Base-by-base conservation (phyloP, 2,797 vertebrate species). In the Antrozous pallidus region DNA sequence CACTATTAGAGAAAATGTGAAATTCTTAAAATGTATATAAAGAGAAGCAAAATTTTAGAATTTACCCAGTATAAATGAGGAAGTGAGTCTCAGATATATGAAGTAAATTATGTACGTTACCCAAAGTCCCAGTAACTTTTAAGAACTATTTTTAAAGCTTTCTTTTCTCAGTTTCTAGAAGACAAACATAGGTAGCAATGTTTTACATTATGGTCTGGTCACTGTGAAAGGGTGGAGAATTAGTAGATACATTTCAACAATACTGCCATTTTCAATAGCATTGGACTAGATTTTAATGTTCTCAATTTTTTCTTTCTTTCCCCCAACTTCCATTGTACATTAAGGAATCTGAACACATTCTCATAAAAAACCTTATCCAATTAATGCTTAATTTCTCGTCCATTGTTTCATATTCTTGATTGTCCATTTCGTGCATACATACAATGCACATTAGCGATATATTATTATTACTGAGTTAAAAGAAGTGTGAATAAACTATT, bases 321-420 rank as follows among this genome's bases (percentile, higher is more conserved):
- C 9, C 28, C 49, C 31, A 47, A 8, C 9, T 74, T 94, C 31
- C 82, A 0, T 78, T 47, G 5, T 80, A 85, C n/a, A 18, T 49
- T 86, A 86, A 92, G 69, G 33, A 90, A 87, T 95, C 67, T 16
- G 24, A 90, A 74, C 12, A 40, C 42, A 36, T 74, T 88, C 67
- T 91, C 40, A 71, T 40, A 33, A 33, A 33, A 67, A 67, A 36
- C 16, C 0, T 89, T 42, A 67, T 82, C 45, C 38, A 90, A 81
- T 87, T 49, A 70, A 20, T 73, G 24, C 65, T 73, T 82, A 84
- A 81, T 61, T 40, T 38, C 49, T 24, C 3, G 5, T 51, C 74
- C 18, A 14, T 82, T 80, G 17, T 63, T 63, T 90, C 40, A 12
- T 91, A 5, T 49, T 84, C 42, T 94, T 74, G 17, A 33, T 81